These are phyloP conservation scores for Rhinatrema bivittatum DNA, from an alignment of 2,797 vertebrate genomes.

Conservation along the genomic window DNA sequence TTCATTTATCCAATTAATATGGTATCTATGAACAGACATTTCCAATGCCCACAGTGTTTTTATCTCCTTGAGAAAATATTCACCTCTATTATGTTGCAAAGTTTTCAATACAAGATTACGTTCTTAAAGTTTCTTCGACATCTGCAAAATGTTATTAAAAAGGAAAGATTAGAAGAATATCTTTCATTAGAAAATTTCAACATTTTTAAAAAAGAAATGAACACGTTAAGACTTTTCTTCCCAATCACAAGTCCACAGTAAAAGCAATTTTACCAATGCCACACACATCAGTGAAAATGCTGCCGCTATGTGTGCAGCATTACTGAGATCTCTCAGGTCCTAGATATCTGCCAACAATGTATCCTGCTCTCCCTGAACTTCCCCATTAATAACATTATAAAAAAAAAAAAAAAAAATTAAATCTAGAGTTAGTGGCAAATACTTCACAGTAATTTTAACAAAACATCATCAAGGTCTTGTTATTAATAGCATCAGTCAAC, in stretches of 20 bases:
- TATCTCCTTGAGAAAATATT: too few species aligned
- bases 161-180: constrained; percentile 43
- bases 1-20: too few species aligned
- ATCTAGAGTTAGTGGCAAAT: constrained; percentile 64
- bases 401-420: constrained; percentile 56
- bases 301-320: constrained; percentile 41
- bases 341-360: constrained; percentile 24
- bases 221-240: constrained; percentile 10
- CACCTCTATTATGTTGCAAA: too few species aligned
- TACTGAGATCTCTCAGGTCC: constrained; percentile 27
- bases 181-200: constrained; percentile 40
- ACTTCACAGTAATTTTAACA: constrained; percentile 66
- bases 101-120: too few species aligned
- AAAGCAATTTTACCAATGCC: constrained; percentile 46
- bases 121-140: constrained; percentile 33
- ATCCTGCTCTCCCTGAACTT: constrained; percentile 18
- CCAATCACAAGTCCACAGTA: constrained; percentile 39
- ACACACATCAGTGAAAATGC: constrained; percentile 33
- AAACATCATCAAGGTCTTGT: constrained; percentile 21
- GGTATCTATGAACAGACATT: too few species aligned
- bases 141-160: constrained; percentile 49
- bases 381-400: constrained; percentile 42
- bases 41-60: too few species aligned
- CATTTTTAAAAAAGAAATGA: constrained; percentile 15
- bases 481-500: constrained; percentile 71